Evolutionary conservation across 2,888 invertebrate species (phyloP).

Genomic region (Apocheima hispidaria): DNA sequence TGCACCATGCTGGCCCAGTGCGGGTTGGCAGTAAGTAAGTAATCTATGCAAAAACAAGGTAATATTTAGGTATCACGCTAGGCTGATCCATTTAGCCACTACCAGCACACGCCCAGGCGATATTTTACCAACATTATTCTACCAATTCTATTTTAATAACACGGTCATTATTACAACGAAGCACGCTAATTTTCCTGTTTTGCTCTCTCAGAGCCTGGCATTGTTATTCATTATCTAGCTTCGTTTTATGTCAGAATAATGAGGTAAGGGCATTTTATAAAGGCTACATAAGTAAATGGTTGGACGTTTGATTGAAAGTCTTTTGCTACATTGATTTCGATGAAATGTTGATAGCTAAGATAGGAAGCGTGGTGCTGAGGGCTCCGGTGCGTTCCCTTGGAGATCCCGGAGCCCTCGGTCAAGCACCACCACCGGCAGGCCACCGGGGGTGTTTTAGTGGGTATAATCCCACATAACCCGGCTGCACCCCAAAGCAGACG

Average conservation of each 20-base stretch:
- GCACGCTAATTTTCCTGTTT: conserved; percentile 45
- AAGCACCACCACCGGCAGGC: no score
- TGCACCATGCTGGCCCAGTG: no score
- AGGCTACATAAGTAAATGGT: not conserved
- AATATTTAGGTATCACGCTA: not conserved
- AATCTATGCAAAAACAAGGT: no score
- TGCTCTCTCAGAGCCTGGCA: conserved; percentile 2
- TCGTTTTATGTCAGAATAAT: not conserved
- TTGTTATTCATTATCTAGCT: conserved; percentile 1
- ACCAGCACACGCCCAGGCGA: conserved; percentile 3
- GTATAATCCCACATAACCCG: no score
- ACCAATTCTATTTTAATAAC: no score
- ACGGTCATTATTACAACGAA: conserved; percentile 26
- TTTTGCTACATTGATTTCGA: not conserved
- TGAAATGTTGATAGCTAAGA: not conserved
- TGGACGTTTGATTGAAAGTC: not conserved
- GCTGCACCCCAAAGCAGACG: no score
- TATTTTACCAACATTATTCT: conserved; percentile 6
- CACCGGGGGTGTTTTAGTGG: no score
- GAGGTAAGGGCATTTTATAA: not conserved
- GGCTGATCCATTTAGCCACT: conserved; percentile 1
- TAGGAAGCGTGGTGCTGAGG: no score
- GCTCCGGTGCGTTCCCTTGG: no score
- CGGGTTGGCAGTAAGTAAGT: no score
- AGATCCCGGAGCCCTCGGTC: no score